Percentiles rank a stretch among this genome's conserved stretches.
Conservation (phyloP, 2,888 invertebrate species). For the Pantelozetes paolii region DNA sequence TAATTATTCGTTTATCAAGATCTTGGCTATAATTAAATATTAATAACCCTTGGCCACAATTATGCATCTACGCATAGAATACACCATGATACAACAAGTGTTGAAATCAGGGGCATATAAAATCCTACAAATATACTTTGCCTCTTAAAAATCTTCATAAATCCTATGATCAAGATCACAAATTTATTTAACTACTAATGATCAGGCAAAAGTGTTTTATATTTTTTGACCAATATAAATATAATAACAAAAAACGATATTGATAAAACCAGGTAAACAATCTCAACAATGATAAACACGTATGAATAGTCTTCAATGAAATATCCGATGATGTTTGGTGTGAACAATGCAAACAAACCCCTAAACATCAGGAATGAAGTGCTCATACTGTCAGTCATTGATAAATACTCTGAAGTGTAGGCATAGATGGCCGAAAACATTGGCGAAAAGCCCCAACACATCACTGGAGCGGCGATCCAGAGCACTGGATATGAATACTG, state of each 20-base stretch:
- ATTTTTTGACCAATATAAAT: too few relatives aligned
- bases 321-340: conserved; percentile 22
- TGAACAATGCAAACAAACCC: conserved; percentile 25
- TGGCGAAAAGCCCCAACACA: conserved; percentile 36
- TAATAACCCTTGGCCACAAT: too few relatives aligned
- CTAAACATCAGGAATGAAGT: conserved; percentile 5
- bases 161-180: too few relatives aligned
- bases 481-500: background rate
- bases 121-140: too few relatives aligned
- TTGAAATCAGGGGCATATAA: too few relatives aligned
- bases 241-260: background rate
- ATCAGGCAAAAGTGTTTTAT: too few relatives aligned
- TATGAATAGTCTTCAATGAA: background rate
- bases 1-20: too few relatives aligned
- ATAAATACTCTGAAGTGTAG: conserved; percentile 18
- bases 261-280: background rate
- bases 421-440: conserved; percentile 36
- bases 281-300: conserved; percentile 14
- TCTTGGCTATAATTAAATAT: too few relatives aligned
- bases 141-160: too few relatives aligned
- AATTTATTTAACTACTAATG: too few relatives aligned
- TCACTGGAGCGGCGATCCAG: background rate
- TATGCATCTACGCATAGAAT: too few relatives aligned
- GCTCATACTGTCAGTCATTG: conserved; percentile 16
- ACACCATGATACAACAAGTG: too few relatives aligned